Evolutionary conservation across 2,113 vertebrate species (phyloP), one percentile per base, ranked within the genome.

Genomic region (Chaenocephalus aceratus): DNA sequence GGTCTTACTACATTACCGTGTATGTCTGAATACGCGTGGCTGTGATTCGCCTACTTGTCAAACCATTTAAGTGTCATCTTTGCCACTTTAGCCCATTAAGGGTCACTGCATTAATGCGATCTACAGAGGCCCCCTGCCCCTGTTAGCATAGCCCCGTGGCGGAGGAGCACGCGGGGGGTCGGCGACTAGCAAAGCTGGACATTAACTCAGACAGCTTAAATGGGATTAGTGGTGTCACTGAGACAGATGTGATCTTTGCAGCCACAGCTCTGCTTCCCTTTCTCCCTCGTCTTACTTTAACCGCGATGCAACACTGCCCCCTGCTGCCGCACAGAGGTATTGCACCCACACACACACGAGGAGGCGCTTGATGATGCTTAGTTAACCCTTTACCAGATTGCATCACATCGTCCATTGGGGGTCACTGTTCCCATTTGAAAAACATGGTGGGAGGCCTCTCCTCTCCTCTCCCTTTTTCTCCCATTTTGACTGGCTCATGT

Each of bases 371-470:
- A 71, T 58, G 53, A 51, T 56, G 54, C 62, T 13, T 54, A 0
- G 63, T 90, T 89, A 91, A 91, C 86, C 78, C 87, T 80, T 94
- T 86, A 14, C 41, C 66, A 49, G 77, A 75, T 75, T 85, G 68
- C 60, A 83, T 63, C 10, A 3, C 15, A 70, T 77, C 75, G 85
- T 93, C 93, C 95, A 94, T 90, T 93, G 87, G 95, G 94, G 94
- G 95, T 95, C 95, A 93, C 94, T 95, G 94, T 95, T 95, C 86
- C 90, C 90, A 92, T 94, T 92, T 84, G 78, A 49, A 92, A 94
- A 83, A 78, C 18, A 60, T 60, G 18, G 49, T 44, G 36, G 21
- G 15, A 44, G 52, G 34, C 70, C 26, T 86, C 48, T 18, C 53
- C 3, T 63, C 23, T 6, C 2, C 51, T 72, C 23, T 6, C 1